phyloP scores from a whole-genome alignment of 1,140 invertebrate species.

The Platyscapa corneri region DNA sequence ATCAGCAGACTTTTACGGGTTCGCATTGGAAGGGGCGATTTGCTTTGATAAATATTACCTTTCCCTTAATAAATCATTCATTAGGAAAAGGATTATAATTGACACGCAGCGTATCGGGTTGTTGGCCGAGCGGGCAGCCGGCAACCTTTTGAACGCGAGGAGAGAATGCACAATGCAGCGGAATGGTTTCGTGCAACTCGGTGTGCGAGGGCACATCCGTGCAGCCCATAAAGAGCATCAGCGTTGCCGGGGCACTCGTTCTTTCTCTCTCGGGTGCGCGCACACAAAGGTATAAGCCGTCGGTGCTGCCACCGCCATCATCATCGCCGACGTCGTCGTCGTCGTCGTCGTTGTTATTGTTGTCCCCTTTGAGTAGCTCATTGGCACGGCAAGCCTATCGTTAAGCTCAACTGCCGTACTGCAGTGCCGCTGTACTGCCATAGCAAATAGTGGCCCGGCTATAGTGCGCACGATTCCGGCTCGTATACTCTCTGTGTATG shows the following conservation, averaged over 20 bases:
- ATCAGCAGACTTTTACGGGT: background rate
- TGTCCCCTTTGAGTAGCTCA: slow-evolving; percentile 43
- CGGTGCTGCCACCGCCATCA: background rate
- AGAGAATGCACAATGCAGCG: slow-evolving; percentile 2
- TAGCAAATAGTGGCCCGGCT: slow-evolving; percentile 6
- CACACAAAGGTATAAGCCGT: background rate
- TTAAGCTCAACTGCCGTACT: background rate
- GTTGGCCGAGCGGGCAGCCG: too few species aligned
- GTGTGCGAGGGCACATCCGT: background rate
- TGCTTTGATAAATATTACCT: too few species aligned
- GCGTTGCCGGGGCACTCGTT: background rate
- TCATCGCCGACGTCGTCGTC: background rate
- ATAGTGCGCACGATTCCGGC: background rate
- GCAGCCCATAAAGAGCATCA: slow-evolving; percentile 33
- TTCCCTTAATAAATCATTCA: background rate
- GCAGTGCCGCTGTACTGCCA: background rate
- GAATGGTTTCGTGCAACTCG: background rate
- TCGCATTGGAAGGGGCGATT: too few species aligned
- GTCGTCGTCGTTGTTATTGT: background rate
- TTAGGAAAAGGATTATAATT: background rate
- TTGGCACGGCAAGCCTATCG: slow-evolving; percentile 38
- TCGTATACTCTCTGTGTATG: background rate
- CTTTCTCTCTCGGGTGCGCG: background rate
- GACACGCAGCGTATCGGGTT: background rate
- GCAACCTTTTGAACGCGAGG: background rate